Evolutionary conservation across 2,888 invertebrate species (phyloP), one percentile per base, ranked within the genome.

Genomic region (Suillia variegata): DNA sequence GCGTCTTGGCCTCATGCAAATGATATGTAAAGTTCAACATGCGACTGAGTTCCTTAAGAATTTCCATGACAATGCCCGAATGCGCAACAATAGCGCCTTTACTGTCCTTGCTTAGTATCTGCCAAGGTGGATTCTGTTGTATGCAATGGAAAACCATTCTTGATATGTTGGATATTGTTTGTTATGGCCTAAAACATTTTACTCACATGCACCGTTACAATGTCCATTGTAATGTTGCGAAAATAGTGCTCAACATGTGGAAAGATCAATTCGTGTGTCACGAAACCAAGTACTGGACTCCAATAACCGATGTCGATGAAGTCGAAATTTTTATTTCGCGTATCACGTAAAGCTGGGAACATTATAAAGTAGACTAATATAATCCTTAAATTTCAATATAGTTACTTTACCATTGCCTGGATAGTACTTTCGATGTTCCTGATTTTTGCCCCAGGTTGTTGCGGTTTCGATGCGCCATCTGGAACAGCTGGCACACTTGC

Each of bases 91-190:
- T 75, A 8, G 54, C 62, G 0, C 79, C 79, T 2, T 85, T 84
- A 54, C 85, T 84, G 67, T 89, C 88, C 1, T 82, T 79, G 52
- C 84, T 84, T 1, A 93, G 76, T 33, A 91, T 89, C 74, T 93
- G 92, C 94, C 94, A 95, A 0, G 94, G 94, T 1, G 94, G 94
- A 82, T 91, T 92, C 94, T 95, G 61, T 61, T 62, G 68, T 65
- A 61, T 8, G 12, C 6, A 31, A 31, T 31, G 31, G 6, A 12
- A 12, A 6, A 12, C 31, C 6, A 31, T 31, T 8, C n/a, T 15
- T 45, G 6, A 45, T 10, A 45, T 15, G 18, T 10, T 45, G n/a
- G 5, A 45, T 10, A n/a, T n/a, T n/a, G n/a, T 45, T 10, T 17
- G 18, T n/a, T 45, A 45, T 45, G 5, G 18, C 5, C 45, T 45